Evolutionary conservation across 2,888 invertebrate species (phyloP).

Genomic region (Torymus texanus): DNA sequence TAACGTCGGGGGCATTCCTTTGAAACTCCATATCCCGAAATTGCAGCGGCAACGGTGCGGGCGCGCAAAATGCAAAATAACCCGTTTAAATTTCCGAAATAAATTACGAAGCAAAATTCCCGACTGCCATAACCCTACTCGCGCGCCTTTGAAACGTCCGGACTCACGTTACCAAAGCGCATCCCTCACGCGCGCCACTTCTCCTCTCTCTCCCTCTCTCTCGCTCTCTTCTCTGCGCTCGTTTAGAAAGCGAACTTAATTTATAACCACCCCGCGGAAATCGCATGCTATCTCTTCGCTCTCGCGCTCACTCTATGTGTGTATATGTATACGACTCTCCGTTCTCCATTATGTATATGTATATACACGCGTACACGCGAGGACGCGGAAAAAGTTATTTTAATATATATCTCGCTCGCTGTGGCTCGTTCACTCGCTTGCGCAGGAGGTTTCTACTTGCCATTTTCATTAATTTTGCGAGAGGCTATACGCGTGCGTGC

Average conservation of each 20-base stretch:
- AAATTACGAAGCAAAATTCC: slow-evolving; percentile 49
- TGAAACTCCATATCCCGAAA: slow-evolving; percentile 51
- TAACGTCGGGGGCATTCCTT: slow-evolving; percentile 46
- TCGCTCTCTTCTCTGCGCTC: not conserved
- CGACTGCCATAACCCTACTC: slow-evolving; percentile 1
- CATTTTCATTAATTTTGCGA: slow-evolving; percentile 34
- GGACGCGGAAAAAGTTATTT: slow-evolving; percentile 19
- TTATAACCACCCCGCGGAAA: slow-evolving; percentile 48
- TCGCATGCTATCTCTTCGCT: slow-evolving; percentile 26
- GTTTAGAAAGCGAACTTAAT: slow-evolving; percentile 56
- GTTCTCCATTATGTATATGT: slow-evolving; percentile 20
- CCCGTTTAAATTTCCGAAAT: slow-evolving; percentile 56
- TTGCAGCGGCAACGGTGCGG: slow-evolving; percentile 30
- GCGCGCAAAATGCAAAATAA: slow-evolving; percentile 53
- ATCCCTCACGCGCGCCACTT: slow-evolving; percentile 15
- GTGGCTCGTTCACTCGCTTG: no score
- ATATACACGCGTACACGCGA: not conserved
- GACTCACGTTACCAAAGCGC: slow-evolving; percentile 50
- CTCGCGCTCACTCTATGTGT: not conserved
- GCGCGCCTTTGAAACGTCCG: slow-evolving; percentile 40
- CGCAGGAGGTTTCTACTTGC: not conserved
- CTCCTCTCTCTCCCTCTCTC: not conserved
- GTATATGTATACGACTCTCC: not conserved
- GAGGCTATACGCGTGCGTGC: not conserved
- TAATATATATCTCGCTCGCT: slow-evolving; percentile 14